Conservation (phyloP, 1,140 invertebrate genomes). For the Mycetomoellerius zeteki region DNA sequence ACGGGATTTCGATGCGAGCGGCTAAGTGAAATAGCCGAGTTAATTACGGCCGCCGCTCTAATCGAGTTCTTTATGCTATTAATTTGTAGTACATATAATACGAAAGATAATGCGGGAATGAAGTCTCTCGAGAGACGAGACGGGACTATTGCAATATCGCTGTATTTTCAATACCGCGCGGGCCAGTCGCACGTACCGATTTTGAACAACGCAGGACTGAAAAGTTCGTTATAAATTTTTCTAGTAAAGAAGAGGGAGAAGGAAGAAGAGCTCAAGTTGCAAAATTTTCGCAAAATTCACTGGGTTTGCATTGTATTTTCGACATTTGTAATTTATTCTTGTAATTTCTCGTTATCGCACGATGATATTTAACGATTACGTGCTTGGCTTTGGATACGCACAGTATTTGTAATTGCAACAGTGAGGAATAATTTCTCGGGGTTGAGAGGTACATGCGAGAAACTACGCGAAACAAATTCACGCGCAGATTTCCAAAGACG, state of each 20-base stretch:
- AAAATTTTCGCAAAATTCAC: neutral
- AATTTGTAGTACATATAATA: slow-evolving; percentile 43
- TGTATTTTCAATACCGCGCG: neutral
- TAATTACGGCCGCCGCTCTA: slow-evolving; percentile 36
- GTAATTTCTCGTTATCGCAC: neutral
- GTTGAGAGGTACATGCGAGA: neutral
- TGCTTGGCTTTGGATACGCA: neutral
- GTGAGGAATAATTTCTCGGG: neutral
- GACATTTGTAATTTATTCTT: neutral
- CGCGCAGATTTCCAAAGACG: neutral
- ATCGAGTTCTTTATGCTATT: slow-evolving; percentile 44
- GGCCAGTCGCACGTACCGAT: neutral
- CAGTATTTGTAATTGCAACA: neutral
- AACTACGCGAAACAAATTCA: neutral
- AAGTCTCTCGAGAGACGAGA: slow-evolving; percentile 7
- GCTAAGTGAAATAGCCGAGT: slow-evolving; percentile 51
- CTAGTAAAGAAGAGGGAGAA: neutral
- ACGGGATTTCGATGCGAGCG: slow-evolving; percentile 48
- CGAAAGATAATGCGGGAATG: slow-evolving; percentile 28
- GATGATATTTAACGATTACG: neutral
- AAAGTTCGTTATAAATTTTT: neutral
- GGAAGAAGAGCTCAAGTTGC: no score
- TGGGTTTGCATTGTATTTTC: neutral
- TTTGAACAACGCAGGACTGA: neutral
- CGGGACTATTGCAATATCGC: neutral